Evolutionary conservation across 2,797 vertebrate genomes (phyloP), one percentile per base, ranked within the genome.

Genomic region (Hydrolagus colliei): DNA sequence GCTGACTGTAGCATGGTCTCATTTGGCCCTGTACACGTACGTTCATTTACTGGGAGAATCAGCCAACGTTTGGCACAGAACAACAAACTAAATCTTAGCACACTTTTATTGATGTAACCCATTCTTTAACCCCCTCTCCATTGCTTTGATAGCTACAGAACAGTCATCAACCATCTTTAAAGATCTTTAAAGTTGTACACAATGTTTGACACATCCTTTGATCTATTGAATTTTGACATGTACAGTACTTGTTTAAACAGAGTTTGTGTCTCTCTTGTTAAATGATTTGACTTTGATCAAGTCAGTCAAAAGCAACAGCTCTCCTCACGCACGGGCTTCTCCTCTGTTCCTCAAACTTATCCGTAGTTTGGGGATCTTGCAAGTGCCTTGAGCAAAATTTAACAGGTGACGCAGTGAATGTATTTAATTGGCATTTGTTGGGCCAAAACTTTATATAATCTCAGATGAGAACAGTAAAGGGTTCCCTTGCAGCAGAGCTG

Each of bases 151-250:
- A 62, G n/a, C 12, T 27, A 79, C 59, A 63, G 61, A 79, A 63
- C 7, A 78, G n/a, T 27, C 76, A 79, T 22, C 41, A 77, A 63
- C 59, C 61, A 52, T 13, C 11, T 35, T 79, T 8, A 79, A 63
- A 79, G 63, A 79, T 63, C n/a, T 63, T n/a, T 52, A 52, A 52
- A 52, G 41, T 52, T 52, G 61, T 22, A 79, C n/a, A 63, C n/a
- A 63, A 62, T 59, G 22, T 79, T 79, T 79, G 76, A 79, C 76
- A 63, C 76, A 63, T 79, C 76, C 76, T 62, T 63, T 79, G 20
- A 79, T 22, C 16, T 62, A 4, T 79, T 14, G 61, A 62, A 79
- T 27, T 62, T 77, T 79, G 12, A 79, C 2, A 22, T 63, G n/a
- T 6, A 52, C 41, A 52, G 41, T 52, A 79, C 76, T 78, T 78